Evolutionary conservation across 2,797 vertebrate genomes (phyloP), one percentile per base, ranked within the genome.

Genomic region (Gambusia yucatana): DNA sequence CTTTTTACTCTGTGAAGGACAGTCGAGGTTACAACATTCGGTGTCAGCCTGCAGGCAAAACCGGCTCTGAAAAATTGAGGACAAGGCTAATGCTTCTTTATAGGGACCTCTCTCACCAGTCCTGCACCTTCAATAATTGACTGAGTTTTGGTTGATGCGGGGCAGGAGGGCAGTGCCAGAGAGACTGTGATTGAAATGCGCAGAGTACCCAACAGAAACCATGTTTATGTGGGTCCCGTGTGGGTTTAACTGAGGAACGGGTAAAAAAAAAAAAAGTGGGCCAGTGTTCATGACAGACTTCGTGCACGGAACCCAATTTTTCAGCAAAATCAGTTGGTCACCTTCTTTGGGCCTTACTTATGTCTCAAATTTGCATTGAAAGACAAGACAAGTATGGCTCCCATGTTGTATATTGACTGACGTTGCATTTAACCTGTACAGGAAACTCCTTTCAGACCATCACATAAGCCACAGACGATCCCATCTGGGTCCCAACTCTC

Each of bases 1-100:
- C 44, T 76, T 61, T 50, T 67, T 83, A 69, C 75, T 71, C 59
- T 3, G 74, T 79, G 75, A 88, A 91, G 88, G 86, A 85, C 87
- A 33, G 78, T 1, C 9, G 83, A 89, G 88, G 91, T 82, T 78
- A 81, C 76, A 80, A 63, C 50, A 59, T 76, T 33, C 41, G 47
- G 69, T 75, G 50, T 47, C n/a, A 57, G 87, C 89, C 88, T 71
- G 80, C 30, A 0, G 86, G 83, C 82, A 87, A 74, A 84, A 52
- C 78, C 52, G 44, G 33, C 79, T 82, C 71, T 78, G 48, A 11
- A 70, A 79, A 71, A 73, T n/a, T n/a, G 47, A 74, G 79, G 77
- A 76, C 0, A 33, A 80, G 71, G 79, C 22, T 48, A 65, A 80
- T 44, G 50, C 57, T n/a, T 75, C 17, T 28, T 55, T 55, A n/a